phyloP scores from a whole-genome alignment of 2,797 vertebrate species.

The Catharus ustulatus region DNA sequence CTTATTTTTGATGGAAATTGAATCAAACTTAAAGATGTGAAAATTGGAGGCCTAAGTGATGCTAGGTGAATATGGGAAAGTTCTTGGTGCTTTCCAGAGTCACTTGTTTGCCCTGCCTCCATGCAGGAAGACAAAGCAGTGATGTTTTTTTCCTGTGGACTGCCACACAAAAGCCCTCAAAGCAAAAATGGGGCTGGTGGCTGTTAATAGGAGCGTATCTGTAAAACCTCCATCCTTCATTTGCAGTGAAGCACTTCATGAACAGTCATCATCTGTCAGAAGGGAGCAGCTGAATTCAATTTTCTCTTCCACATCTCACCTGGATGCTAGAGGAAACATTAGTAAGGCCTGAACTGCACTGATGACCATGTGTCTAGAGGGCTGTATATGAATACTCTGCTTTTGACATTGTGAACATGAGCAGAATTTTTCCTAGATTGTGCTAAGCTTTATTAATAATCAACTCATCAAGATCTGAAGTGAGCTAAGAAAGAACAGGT shows the following conservation, averaged over 20 bases:
- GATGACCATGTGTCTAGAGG: background rate
- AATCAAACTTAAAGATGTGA: background rate
- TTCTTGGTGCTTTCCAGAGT: background rate
- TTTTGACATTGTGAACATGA: background rate
- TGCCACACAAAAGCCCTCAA: background rate
- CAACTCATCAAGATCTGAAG: background rate
- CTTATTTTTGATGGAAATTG: background rate
- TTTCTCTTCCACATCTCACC: background rate
- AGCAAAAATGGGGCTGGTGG: background rate
- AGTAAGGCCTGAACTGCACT: background rate
- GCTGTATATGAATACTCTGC: background rate
- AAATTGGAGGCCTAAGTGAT: background rate
- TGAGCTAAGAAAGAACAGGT: background rate
- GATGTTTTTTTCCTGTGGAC: background rate
- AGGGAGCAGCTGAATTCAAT: background rate
- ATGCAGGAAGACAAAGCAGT: background rate
- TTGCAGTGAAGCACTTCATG: background rate
- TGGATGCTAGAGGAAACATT: background rate
- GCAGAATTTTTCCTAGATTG: background rate
- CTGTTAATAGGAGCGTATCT: background rate
- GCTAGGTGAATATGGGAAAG: background rate
- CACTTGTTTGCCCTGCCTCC: background rate
- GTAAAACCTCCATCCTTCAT: background rate
- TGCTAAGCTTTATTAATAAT: background rate
- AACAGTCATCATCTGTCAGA: background rate